Conservation (phyloP, 2,888 invertebrate species). For the Drosophila monieri region DNA sequence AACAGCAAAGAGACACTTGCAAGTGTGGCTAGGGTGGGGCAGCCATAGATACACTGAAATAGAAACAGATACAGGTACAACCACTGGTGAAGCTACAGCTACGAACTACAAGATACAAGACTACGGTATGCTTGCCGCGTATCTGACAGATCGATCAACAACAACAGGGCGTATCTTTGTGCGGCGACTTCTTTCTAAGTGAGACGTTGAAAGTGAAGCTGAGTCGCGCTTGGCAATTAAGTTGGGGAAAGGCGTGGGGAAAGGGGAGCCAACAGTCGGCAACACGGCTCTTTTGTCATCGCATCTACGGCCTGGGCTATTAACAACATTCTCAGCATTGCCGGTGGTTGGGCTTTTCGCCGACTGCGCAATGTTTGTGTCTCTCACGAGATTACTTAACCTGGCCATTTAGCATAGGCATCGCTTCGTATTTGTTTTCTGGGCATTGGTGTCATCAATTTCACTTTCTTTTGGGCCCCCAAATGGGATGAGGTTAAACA, state of each 20-base stretch:
- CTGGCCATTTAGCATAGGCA: conserved; percentile 72
- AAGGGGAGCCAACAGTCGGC: conserved; percentile 17
- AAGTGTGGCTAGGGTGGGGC: conserved; percentile 27
- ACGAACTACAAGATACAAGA: conserved; percentile 24
- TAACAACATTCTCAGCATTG: conserved; percentile 67
- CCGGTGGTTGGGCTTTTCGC: conserved; percentile 36
- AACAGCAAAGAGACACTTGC: conserved; percentile 60
- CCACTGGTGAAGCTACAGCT: conserved; percentile 26
- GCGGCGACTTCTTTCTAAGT: conserved; percentile 55
- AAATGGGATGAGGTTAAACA: conserved; percentile 60
- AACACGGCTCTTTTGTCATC: conserved; percentile 39
- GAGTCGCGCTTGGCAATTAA: conserved; percentile 39
- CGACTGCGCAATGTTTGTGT: conserved; percentile 75
- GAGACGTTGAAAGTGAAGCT: conserved; percentile 67
- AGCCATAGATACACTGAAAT: background rate
- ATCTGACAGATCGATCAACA: conserved; percentile 75
- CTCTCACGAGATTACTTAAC: conserved; percentile 79
- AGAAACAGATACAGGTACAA: conserved; percentile 12
- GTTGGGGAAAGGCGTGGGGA: conserved; percentile 11
- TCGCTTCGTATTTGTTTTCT: conserved; percentile 61
- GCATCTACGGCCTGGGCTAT: conserved; percentile 47
- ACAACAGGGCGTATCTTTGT: conserved; percentile 36
- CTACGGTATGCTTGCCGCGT: conserved; percentile 55
- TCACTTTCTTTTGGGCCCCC: conserved; percentile 76
- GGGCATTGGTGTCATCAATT: conserved; percentile 80